These are phyloP conservation scores for Puntigrus tetrazona DNA, from an alignment of 2,113 vertebrate species.

Conservation along the genomic window DNA sequence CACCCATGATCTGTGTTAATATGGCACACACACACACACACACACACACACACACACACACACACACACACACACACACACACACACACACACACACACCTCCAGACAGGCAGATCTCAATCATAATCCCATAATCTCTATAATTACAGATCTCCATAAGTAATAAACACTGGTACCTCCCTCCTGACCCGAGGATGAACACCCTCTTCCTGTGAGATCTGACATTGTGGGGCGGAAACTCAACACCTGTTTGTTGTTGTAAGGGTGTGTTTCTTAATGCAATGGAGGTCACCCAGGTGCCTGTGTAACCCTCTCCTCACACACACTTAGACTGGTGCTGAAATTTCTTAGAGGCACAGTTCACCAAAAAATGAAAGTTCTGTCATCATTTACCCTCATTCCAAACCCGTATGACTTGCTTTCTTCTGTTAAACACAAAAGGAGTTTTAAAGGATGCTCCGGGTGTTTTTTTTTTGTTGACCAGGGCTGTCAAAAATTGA, in stretches of 20 bases:
- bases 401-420: not conserved
- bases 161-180: not conserved
- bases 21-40: not conserved
- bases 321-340: not conserved
- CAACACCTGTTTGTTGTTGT: slow-evolving; percentile 55
- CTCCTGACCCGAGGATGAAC: not conserved
- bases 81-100: slow-evolving; percentile 10
- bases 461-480: not conserved
- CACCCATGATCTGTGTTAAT: not conserved
- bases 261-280: slow-evolving; percentile 33
- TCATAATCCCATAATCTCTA: slow-evolving; percentile 17
- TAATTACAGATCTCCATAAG: slow-evolving; percentile 17
- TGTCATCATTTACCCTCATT: not conserved
- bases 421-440: not conserved
- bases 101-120: slow-evolving; percentile 13
- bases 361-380: not conserved
- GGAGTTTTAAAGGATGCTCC: not conserved
- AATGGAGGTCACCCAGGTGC: slow-evolving; percentile 1
- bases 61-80: not conserved
- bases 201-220: not conserved
- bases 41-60: slow-evolving; percentile 5
- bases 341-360: not conserved
- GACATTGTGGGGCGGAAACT: not conserved
- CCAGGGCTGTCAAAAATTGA: not conserved
- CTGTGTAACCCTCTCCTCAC: not conserved